Evolutionary conservation across 2,888 invertebrate genomes (phyloP), one percentile per base, ranked within the genome.

Genomic region (Exephanes ischioxanthus): DNA sequence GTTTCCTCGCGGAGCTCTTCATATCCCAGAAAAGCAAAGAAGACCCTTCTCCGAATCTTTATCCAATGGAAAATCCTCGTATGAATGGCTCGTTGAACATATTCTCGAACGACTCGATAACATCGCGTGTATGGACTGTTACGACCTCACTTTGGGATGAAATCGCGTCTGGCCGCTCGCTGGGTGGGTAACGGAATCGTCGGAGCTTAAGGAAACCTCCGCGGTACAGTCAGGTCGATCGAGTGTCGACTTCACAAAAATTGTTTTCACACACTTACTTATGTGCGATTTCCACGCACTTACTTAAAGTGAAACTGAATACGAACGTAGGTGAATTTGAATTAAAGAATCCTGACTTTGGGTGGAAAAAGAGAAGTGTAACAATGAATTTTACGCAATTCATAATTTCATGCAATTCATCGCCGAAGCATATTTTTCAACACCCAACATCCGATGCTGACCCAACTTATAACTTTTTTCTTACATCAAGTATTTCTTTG

Each of bases 81-180:
- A 66, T 48, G 45, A 70, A 51, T 51, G 70, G 48, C 48, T 71
- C 76, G 76, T 71, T 61, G 70, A 71, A 71, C 79, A 71, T 79
- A 71, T 79, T 79, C 79, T 51, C 79, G 71, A 79, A 79, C 79
- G 71, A 71, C 79, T 71, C 51, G 71, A 71, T 71, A 71, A 79
- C 63, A 79, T 71, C 79, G 22, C 16, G 26, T 70, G 67, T 9
- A 30, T 67, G 45, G n/a, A 2, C 7, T 22, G 55, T n/a, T 58
- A 55, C 67, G 55, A 68, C 63, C 53, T 72, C 37, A 66, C 63
- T 72, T 63, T n/a, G 63, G 26, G 61, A 80, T 53, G 71, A 63
- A 63, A 80, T 80, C 51, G 33, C 33, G 75, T 37, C 63, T 48
- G 41, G 45, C 33, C 19, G n/a, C 14, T 16, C 45, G 33, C 26